Evolutionary conservation across 2,888 invertebrate species (phyloP).

Genomic region (Ischnus inquisitorius): DNA sequence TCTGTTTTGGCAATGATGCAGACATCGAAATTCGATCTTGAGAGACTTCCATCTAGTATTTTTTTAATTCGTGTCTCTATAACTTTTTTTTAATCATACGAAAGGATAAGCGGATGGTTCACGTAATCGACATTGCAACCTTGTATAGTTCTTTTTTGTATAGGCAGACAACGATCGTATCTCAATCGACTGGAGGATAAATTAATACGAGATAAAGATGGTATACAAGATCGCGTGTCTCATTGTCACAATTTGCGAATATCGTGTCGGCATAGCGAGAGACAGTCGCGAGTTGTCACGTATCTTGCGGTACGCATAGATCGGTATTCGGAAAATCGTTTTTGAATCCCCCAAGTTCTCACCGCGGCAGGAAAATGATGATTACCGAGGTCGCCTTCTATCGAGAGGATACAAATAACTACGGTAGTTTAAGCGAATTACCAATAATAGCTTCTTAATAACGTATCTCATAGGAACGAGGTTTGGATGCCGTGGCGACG

Average conservation of each 20-base stretch:
- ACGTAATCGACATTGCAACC: too few relatives aligned
- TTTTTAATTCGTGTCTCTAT: too few relatives aligned
- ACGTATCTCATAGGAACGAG: constrained; percentile 28
- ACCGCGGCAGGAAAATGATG: constrained; percentile 16
- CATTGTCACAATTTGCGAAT: background rate
- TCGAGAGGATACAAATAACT: constrained; percentile 30
- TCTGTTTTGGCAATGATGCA: too few relatives aligned
- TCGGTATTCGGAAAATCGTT: constrained; percentile 7
- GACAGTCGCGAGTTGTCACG: constrained; percentile 11
- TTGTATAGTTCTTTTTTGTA: too few relatives aligned
- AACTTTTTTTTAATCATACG: too few relatives aligned
- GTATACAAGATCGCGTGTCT: background rate
- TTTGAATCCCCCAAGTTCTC: background rate
- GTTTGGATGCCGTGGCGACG: constrained; percentile 32
- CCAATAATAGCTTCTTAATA: constrained; percentile 56
- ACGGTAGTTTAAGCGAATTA: constrained; percentile 25
- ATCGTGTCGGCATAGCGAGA: background rate
- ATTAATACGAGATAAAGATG: background rate
- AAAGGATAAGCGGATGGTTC: too few relatives aligned
- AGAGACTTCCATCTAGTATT: too few relatives aligned
- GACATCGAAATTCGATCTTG: too few relatives aligned
- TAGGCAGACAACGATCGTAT: too few relatives aligned
- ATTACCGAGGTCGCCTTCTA: background rate
- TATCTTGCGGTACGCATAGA: background rate
- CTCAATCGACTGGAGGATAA: background rate